A percentile compares a stretch with the other conserved stretches of the same genome.
phyloP scores from a whole-genome alignment of 2,888 invertebrate species.

The Girardia tigrina region DNA sequence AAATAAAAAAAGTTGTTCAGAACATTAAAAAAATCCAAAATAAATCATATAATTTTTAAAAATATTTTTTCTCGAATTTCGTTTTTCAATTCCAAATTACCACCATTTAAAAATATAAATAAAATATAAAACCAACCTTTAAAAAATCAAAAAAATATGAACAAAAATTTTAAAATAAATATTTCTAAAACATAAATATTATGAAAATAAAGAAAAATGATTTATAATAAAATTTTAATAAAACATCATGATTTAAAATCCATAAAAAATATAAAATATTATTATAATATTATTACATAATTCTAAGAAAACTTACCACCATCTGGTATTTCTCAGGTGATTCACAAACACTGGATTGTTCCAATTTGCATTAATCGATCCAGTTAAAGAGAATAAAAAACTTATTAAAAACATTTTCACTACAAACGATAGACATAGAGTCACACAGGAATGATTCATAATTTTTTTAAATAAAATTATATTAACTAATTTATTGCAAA shows the following conservation, averaged over 20 bases:
- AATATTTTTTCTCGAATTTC: too few species aligned
- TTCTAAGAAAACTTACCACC: neutral
- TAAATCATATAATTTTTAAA: too few species aligned
- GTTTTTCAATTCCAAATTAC: too few species aligned
- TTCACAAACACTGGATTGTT: neutral
- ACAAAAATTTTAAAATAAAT: neutral
- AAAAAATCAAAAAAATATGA: neutral
- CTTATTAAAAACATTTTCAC: conserved; percentile 5
- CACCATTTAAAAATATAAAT: too few species aligned
- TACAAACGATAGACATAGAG: neutral
- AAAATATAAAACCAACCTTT: neutral
- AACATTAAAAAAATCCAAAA: too few species aligned
- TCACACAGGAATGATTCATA: neutral
- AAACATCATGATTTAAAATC: neutral
- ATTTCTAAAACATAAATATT: neutral
- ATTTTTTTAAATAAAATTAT: neutral
- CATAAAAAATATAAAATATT: neutral
- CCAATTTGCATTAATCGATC: conserved; percentile 14
- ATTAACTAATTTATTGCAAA: neutral
- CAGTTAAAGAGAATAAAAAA: neutral
- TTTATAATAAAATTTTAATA: neutral
- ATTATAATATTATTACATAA: neutral
- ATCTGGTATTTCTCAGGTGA: conserved; percentile 1
- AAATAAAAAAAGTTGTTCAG: too few species aligned
- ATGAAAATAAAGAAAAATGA: neutral